A percentile compares a stretch with the other conserved stretches of the same genome.
phyloP scores from a whole-genome alignment of 2,113 vertebrate genomes.

The Carassius auratus region DNA sequence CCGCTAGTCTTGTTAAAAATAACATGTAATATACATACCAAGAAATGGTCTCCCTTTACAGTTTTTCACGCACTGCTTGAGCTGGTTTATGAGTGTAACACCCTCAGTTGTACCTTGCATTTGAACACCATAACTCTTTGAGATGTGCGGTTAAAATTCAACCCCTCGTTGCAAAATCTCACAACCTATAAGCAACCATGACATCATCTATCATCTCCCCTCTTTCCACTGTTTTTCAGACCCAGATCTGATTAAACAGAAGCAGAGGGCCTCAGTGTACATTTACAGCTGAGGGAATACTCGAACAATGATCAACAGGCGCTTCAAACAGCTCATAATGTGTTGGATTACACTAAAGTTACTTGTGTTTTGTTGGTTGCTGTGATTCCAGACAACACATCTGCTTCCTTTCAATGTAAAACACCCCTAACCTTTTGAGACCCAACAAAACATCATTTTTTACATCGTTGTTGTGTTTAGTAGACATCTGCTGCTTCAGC shows the following conservation, averaged over 20 bases:
- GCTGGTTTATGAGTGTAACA: constrained; percentile 16
- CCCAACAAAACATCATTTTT: background rate
- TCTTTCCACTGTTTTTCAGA: constrained; percentile 26
- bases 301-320: background rate
- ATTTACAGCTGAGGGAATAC: constrained; percentile 1
- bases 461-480: constrained; percentile 9
- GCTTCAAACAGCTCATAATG: background rate
- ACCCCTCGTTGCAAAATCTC: constrained; percentile 63
- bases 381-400: constrained; percentile 4
- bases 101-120: constrained; percentile 31
- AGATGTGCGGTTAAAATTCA: constrained; percentile 52
- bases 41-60: constrained; percentile 4
- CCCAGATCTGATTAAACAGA: background rate
- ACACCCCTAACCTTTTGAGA: background rate
- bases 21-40: constrained; percentile 39
- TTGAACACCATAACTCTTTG: constrained; percentile 50
- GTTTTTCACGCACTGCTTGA: constrained; percentile 29
- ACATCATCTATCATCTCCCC: constrained; percentile 53
- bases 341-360: background rate
- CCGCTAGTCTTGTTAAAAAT: constrained; percentile 19
- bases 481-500: background rate
- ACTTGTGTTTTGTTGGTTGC: constrained; percentile 19
- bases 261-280: background rate
- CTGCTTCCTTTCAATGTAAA: constrained; percentile 5
- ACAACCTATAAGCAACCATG: constrained; percentile 63